Evolutionary conservation across 2,888 invertebrate species (phyloP).

Genomic region (Calameuta pallipes): DNA sequence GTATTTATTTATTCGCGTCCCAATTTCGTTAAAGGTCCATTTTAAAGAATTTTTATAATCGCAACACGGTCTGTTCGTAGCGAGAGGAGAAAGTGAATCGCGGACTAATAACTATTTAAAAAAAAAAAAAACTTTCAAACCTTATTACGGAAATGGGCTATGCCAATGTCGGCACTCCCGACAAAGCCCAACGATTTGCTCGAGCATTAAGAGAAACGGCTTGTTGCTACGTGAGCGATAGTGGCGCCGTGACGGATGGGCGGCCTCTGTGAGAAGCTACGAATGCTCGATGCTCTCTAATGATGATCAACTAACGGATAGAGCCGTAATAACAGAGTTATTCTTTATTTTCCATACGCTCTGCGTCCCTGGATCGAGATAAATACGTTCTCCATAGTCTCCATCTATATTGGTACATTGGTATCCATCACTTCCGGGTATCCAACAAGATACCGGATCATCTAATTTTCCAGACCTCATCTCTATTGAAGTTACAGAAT

Average conservation of each 20-base stretch:
- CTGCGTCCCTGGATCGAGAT: not conserved
- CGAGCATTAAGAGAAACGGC: conserved; percentile 1
- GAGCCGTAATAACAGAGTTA: not conserved
- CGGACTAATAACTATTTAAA: not conserved
- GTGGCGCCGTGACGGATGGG: conserved; percentile 2
- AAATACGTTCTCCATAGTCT: not conserved
- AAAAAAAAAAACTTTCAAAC: not conserved
- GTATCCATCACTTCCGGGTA: not conserved
- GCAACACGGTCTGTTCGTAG: not conserved
- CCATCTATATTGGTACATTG: not conserved
- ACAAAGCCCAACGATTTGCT: not conserved
- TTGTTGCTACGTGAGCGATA: not conserved
- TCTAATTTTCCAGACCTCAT: not conserved
- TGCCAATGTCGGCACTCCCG: not conserved
- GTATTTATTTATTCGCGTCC: not conserved
- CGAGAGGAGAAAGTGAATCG: not conserved
- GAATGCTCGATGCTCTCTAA: not conserved
- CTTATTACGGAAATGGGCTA: not conserved
- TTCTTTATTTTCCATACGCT: conserved; percentile 3
- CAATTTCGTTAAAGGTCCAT: not conserved
- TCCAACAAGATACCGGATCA: not conserved
- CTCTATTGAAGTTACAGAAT: not conserved
- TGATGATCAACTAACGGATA: conserved; percentile 4
- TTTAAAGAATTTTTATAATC: not conserved
- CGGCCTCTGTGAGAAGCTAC: not conserved